Evolutionary conservation across 2,888 invertebrate species (phyloP).

Genomic region (Dynastes hyllus): DNA sequence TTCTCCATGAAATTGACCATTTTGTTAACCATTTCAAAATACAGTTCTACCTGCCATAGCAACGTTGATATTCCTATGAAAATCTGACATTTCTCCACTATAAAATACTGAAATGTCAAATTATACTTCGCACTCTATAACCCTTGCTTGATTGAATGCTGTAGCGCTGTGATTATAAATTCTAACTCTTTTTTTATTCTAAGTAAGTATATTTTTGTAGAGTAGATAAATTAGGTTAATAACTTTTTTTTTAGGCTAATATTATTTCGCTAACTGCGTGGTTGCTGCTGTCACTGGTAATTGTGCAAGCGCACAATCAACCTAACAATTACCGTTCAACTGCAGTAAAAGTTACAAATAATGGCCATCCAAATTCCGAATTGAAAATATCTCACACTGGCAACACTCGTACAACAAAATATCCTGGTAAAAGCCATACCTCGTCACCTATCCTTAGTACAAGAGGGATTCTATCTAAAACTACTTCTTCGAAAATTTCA

Average conservation of each 20-base stretch:
- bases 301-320: conserved; percentile 32
- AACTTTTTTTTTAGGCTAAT: conserved; percentile 30
- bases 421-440: not conserved
- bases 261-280: conserved; percentile 26
- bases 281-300: conserved; percentile 22
- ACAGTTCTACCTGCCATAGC: not conserved
- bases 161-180: conserved; percentile 3
- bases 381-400: conserved; percentile 12
- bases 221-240: not conserved
- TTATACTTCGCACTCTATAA: not conserved
- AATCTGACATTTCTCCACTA: not conserved
- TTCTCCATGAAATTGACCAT: too few species aligned
- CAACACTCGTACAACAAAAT: not conserved
- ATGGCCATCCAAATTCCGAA: conserved; percentile 22
- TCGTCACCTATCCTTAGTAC: not conserved
- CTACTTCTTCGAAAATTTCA: not conserved
- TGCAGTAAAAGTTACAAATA: not conserved
- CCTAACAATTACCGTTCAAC: not conserved
- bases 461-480: not conserved
- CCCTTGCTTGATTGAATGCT: not conserved
- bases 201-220: conserved; percentile 12
- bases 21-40: not conserved
- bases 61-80: not conserved
- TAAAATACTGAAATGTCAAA: conserved; percentile 1
- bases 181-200: not conserved